A percentile compares a stretch with the other conserved stretches of the same genome.
These are phyloP conservation scores for Euproctis similis DNA, from an alignment of 2,888 invertebrate genomes.

Conservation along the genomic window DNA sequence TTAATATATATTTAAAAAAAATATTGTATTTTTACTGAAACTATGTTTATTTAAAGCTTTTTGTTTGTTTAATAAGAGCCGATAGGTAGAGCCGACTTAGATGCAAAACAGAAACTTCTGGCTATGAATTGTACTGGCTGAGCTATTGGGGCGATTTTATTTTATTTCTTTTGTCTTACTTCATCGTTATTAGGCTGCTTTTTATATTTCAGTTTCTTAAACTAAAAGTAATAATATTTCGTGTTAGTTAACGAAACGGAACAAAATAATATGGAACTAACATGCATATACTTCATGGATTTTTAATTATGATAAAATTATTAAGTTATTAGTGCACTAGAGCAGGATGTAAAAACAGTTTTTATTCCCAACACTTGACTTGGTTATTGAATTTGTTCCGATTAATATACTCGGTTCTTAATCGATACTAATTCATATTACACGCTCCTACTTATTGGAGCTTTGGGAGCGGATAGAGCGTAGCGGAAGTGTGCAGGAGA, in stretches of 20 bases:
- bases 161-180: too few relatives aligned
- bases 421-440: slow-evolving; percentile 63
- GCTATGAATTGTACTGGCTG: too few relatives aligned
- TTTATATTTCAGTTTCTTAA: too few relatives aligned
- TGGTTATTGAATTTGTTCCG: slow-evolving; percentile 28
- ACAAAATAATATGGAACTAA: too few relatives aligned
- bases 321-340: slow-evolving; percentile 7
- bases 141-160: too few relatives aligned
- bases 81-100: too few relatives aligned
- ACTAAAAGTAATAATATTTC: too few relatives aligned
- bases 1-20: too few relatives aligned
- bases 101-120: too few relatives aligned
- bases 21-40: too few relatives aligned
- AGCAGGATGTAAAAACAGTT: slow-evolving; percentile 4
- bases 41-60: not conserved
- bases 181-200: too few relatives aligned
- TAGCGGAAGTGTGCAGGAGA: slow-evolving; percentile 32
- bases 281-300: not conserved
- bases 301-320: slow-evolving; percentile 9
- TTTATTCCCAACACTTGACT: slow-evolving; percentile 11
- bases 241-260: too few relatives aligned
- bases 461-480: slow-evolving; percentile 23
- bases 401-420: slow-evolving; percentile 50
- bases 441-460: slow-evolving; percentile 46
- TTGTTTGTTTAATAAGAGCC: not conserved